A percentile compares a stretch with the other conserved stretches of the same genome.
Evolutionary conservation across 2,113 vertebrate species (phyloP).

Genomic region (Pterocles orientalis): DNA sequence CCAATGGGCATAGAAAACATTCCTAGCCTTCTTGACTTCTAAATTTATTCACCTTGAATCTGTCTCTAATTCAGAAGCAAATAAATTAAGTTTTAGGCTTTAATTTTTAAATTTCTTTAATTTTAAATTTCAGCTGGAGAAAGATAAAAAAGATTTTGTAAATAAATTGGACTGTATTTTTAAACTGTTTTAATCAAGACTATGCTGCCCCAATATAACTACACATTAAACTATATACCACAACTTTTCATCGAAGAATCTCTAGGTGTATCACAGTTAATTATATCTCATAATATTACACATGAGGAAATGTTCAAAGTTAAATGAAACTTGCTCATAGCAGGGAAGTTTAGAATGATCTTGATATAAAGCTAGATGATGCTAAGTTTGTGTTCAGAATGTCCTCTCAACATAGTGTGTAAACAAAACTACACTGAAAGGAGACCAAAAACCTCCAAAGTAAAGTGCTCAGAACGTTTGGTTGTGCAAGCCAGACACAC

Average conservation of each 20-base stretch:
- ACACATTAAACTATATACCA: background rate
- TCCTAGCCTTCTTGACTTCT: background rate
- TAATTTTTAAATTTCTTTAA: background rate
- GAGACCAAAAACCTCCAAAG: background rate
- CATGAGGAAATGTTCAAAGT: background rate
- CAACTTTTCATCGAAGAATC: background rate
- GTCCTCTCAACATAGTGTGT: background rate
- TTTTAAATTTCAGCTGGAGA: background rate
- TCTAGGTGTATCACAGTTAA: background rate
- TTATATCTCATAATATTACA: background rate
- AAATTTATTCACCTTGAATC: background rate
- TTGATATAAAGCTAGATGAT: background rate
- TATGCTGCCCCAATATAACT: background rate
- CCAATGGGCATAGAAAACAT: background rate
- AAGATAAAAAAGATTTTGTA: background rate
- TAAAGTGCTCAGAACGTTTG: background rate
- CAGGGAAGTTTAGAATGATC: background rate
- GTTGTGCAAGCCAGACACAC: background rate
- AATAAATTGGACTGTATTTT: background rate
- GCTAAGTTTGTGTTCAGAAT: background rate
- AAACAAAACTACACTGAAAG: background rate
- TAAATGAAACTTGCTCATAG: background rate
- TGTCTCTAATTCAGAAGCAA: background rate
- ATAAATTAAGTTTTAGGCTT: background rate
- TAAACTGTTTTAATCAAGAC: background rate